A percentile compares a stretch with the other conserved stretches of the same genome.
phyloP scores from a whole-genome alignment of 92 coral and sea anemone genomes.

The Palythoa heliodiscus region DNA sequence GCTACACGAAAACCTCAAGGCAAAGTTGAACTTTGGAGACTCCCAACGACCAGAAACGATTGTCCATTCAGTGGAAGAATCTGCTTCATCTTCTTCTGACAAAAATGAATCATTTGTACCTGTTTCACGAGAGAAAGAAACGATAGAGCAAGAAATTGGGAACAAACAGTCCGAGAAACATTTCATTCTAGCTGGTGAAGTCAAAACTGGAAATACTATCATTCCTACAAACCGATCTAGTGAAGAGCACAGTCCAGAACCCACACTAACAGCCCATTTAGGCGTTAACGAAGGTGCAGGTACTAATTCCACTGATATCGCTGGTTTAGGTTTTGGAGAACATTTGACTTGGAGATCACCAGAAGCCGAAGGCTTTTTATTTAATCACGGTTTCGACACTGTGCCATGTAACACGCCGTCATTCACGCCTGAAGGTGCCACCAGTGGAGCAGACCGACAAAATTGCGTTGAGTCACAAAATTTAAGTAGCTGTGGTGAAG shows the following conservation, averaged over 20 bases:
- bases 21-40: constrained; percentile 44
- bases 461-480: background rate
- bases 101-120: background rate
- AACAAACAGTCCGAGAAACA: background rate
- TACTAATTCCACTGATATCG: background rate
- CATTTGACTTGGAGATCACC: background rate
- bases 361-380: background rate
- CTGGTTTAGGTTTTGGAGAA: background rate
- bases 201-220: background rate
- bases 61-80: background rate
- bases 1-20: constrained; percentile 67
- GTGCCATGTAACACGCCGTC: background rate
- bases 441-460: background rate
- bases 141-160: background rate
- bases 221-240: background rate
- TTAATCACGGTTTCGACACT: background rate
- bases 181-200: background rate
- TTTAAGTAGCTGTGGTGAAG: constrained; percentile 19
- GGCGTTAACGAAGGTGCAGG: background rate
- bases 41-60: background rate
- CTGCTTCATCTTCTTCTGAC: background rate
- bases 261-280: background rate
- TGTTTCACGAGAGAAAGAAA: background rate
- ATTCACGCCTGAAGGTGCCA: background rate
- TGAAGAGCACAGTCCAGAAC: background rate